Evolutionary conservation across 64 coral and sea anemone species (phyloP).

Genomic region (Platygyra sinensis): DNA sequence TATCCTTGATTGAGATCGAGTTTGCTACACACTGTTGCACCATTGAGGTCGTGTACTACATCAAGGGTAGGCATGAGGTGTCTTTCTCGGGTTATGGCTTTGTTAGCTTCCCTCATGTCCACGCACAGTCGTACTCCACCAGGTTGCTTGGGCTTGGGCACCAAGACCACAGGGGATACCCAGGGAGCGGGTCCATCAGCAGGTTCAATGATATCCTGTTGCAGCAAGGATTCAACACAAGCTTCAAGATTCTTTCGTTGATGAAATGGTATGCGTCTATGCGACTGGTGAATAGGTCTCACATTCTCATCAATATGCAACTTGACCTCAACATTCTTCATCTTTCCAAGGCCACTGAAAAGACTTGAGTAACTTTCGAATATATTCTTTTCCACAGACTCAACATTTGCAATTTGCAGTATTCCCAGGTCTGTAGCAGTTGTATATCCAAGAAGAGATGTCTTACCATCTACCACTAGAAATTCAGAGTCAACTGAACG

Average conservation of each 20-base stretch:
- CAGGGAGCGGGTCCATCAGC: neutral
- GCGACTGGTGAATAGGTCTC: slow-evolving; percentile 36
- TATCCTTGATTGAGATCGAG: slow-evolving; percentile 57
- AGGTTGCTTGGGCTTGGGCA: too few species aligned
- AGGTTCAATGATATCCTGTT: too few species aligned
- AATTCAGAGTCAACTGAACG: slow-evolving; percentile 27
- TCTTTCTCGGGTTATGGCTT: slow-evolving; percentile 34
- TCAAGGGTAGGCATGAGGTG: slow-evolving; percentile 57
- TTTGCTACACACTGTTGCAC: slow-evolving; percentile 40
- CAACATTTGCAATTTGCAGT: slow-evolving; percentile 6
- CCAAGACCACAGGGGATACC: neutral
- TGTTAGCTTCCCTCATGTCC: slow-evolving; percentile 43
- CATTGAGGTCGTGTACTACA: slow-evolving; percentile 45
- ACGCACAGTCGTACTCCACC: slow-evolving; percentile 4
- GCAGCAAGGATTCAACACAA: too few species aligned
- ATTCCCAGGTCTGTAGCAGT: slow-evolving; percentile 12
- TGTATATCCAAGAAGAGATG: neutral
- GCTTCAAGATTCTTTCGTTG: neutral
- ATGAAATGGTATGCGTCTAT: slow-evolving; percentile 43
- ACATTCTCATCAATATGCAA: slow-evolving; percentile 51
- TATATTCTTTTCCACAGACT: neutral
- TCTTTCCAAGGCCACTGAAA: slow-evolving; percentile 54
- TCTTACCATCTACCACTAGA: slow-evolving; percentile 4
- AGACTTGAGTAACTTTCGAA: slow-evolving; percentile 22
- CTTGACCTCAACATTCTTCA: slow-evolving; percentile 24